These are phyloP conservation scores for Scartelaos histophorus DNA, from an alignment of 2,113 vertebrate species.

Conservation along the genomic window DNA sequence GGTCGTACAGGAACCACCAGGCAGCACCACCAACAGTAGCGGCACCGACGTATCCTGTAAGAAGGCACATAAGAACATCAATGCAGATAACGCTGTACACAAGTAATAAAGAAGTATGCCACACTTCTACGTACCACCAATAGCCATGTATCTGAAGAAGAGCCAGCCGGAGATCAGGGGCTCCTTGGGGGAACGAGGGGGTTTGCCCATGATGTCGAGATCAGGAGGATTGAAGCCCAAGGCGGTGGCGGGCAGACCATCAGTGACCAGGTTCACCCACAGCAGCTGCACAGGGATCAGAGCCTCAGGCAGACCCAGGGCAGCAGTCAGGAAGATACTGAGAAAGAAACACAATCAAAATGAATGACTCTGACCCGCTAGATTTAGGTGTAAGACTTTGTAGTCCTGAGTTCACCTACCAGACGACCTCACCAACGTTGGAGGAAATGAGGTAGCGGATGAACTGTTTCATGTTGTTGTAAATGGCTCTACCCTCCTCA, in stretches of 20 bases:
- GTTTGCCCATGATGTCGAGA: slow-evolving; percentile 93
- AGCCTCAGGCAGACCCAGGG: slow-evolving; percentile 89
- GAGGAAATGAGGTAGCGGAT: slow-evolving; percentile 97
- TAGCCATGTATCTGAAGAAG: slow-evolving; percentile 94
- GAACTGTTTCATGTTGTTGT: slow-evolving; percentile 99
- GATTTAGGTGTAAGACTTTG: neutral
- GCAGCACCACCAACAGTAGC: slow-evolving; percentile 89
- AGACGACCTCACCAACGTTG: slow-evolving; percentile 94
- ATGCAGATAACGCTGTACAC: neutral
- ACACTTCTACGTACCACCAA: slow-evolving; percentile 78
- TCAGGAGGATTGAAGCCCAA: slow-evolving; percentile 94
- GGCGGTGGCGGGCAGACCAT: slow-evolving; percentile 90
- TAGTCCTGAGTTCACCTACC: slow-evolving; percentile 73
- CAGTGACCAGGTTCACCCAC: slow-evolving; percentile 93
- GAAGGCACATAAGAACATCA: neutral
- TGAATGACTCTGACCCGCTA: neutral
- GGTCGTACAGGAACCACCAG: slow-evolving; percentile 90
- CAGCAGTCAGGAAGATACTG: slow-evolving; percentile 94
- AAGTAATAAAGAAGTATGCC: slow-evolving; percentile 2
- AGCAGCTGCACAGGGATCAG: slow-evolving; percentile 91
- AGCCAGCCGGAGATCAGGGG: slow-evolving; percentile 92
- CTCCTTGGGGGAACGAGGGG: slow-evolving; percentile 89
- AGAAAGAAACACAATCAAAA: neutral
- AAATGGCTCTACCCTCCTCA: slow-evolving; percentile 81
- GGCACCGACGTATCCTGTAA: slow-evolving; percentile 86